Evolutionary conservation across 2,113 vertebrate species (phyloP), one percentile per base, ranked within the genome.

Genomic region (Sorex araneus): DNA sequence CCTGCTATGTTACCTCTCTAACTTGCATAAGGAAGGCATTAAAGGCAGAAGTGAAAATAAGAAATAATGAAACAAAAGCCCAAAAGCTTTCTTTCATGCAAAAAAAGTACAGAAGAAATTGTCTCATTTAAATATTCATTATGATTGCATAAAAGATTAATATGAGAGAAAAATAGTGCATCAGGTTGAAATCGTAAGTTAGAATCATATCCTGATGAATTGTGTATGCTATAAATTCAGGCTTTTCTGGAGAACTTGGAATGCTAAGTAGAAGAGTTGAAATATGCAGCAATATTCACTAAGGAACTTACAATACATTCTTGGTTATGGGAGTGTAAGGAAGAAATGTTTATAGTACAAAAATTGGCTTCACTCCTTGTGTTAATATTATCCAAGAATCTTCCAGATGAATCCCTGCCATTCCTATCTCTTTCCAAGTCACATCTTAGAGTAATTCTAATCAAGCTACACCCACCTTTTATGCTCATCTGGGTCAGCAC

Each of bases 1-100:
- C 57, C 21, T 60, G 57, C 57, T 60, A 60, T 60, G 18, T 60
- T 60, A 60, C 57, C 19, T 60, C 18, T 60, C 19, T 7, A 60
- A 60, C 18, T 19, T 60, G 57, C 23, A 3, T 67, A 16, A 79
- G 25, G 27, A 64, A 36, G 64, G 1, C 21, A 23, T 30, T 69
- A 92, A 3, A 43, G 66, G 32, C 43, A 85, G 50, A 91, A 12
- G 16, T 54, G 30, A 93, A 85, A 89, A 63, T 15, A 67, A 84
- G 30, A 71, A 71, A 67, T 32, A 4, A 6, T 79, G 43, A 78
- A 64, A 57, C 34, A 21, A 7, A 71, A 28, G 25, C 5, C 36
- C 23, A 36, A 47, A 11, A 71, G 19, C 57, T 18, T 57, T 18
- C 16, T 60, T 60, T 60, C 23, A 60, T 60, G 43, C 32, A 66